Evolutionary conservation across 1,140 invertebrate species (phyloP), one percentile per base, ranked within the genome.

Genomic region (Drosophila lacertosa): DNA sequence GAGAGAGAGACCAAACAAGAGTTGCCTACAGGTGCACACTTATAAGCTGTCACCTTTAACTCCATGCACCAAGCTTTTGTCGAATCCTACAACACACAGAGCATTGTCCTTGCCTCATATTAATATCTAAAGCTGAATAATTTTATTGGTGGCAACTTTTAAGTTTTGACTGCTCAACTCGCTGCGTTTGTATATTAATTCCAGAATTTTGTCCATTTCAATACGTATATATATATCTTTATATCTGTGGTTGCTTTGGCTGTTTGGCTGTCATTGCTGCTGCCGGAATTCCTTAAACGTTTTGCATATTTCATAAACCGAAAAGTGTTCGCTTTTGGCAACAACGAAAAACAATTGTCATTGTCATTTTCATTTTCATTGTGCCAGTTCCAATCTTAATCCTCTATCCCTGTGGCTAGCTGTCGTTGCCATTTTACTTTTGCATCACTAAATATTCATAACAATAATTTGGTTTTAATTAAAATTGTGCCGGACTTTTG

Each of bases 391-490:
- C 57, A 33, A 24, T 53, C 29, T 32, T 48, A 60, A 60, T 48
- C 32, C 33, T 24, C 26, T 51, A 22, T 40, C 33, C 39, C 16
- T 3, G 2, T 32, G 24, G 18, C 26, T 47, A 15, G 15, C 47
- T 20, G 37, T 44, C 64, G 47, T 13, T 51, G 42, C 37, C 65
- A 45, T 68, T 68, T 68, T 63, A 68, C n/a, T 65, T 65, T 53
- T 64, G 65, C 55, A 63, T 55, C 62, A 79, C 79, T 72, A 84
- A 83, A 83, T 83, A 83, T 83, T 84, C 75, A 79, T 79, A 65
- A 69, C 66, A 84, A 83, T 83, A 84, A 84, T 83, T 84, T 79
- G 66, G 66, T 76, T 84, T 84, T 83, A 83, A 83, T 83, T 83
- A 83, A 83, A 77, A 74, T 71, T 79, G 65, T 58, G 42, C 62